Percentiles rank a stretch among this genome's conserved stretches.
These are phyloP conservation scores for Phymanthus crucifer DNA, from an alignment of 92 coral and sea anemone genomes.

Conservation along the genomic window DNA sequence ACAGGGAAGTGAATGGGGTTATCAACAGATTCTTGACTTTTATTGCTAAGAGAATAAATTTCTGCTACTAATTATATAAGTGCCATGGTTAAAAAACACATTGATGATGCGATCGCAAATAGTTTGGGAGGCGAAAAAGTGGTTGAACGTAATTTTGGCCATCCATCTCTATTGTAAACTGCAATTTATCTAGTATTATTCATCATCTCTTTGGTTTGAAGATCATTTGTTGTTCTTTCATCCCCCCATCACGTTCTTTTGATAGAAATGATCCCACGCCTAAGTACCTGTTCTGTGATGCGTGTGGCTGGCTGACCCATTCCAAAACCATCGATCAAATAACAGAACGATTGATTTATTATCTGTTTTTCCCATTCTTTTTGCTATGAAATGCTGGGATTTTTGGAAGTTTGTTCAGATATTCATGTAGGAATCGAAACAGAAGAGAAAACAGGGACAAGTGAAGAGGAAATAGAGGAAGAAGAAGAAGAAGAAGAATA, in stretches of 20 bases:
- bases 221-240: neutral
- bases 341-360: neutral
- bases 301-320: neutral
- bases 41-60: too few species aligned
- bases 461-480: neutral
- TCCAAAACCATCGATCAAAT: neutral
- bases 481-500: neutral
- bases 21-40: too few species aligned
- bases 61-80: too few species aligned
- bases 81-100: too few species aligned
- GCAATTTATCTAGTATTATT: neutral
- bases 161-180: too few species aligned
- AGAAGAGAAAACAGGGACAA: neutral
- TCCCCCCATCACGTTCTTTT: constrained; percentile 19
- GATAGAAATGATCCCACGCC: constrained; percentile 33
- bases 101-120: too few species aligned
- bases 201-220: too few species aligned
- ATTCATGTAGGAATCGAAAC: neutral
- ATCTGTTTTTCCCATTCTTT: neutral
- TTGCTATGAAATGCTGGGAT: neutral
- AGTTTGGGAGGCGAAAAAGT: too few species aligned
- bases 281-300: constrained; percentile 28
- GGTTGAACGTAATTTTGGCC: too few species aligned
- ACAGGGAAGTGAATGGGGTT: too few species aligned
- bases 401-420: neutral